These are phyloP conservation scores for Anas platyrhynchos DNA, from an alignment of 2,113 vertebrate species.

Conservation along the genomic window DNA sequence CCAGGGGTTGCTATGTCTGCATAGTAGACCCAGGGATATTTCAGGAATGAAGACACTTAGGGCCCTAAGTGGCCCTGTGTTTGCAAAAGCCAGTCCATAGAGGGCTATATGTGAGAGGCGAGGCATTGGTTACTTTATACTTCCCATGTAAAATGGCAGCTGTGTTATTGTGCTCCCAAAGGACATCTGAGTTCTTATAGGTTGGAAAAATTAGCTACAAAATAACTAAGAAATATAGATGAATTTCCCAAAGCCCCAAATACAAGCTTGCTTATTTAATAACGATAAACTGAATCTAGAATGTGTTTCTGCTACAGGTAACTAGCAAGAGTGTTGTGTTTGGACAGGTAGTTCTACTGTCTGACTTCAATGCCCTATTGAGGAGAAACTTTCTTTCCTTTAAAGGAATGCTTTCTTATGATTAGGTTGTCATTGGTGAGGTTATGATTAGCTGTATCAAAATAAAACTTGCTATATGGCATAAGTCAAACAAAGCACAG, in stretches of 20 bases:
- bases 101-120: not conserved
- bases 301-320: not conserved
- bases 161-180: not conserved
- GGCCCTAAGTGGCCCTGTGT: not conserved
- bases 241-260: not conserved
- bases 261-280: not conserved
- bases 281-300: not conserved
- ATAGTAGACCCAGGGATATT: not conserved
- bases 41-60: not conserved
- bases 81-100: not conserved
- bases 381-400: not conserved
- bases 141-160: not conserved
- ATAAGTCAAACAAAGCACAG: not conserved
- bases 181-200: not conserved
- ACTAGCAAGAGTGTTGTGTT: not conserved
- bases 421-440: not conserved
- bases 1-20: not conserved
- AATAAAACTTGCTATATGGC: not conserved
- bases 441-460: not conserved
- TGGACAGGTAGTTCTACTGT: not conserved
- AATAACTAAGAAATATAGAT: not conserved
- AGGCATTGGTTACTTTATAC: not conserved
- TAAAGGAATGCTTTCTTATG: not conserved
- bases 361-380: not conserved
- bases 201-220: conserved; percentile 34